Evolutionary conservation across 2,797 vertebrate species (phyloP).

Genomic region (Oreochromis mossambicus): DNA sequence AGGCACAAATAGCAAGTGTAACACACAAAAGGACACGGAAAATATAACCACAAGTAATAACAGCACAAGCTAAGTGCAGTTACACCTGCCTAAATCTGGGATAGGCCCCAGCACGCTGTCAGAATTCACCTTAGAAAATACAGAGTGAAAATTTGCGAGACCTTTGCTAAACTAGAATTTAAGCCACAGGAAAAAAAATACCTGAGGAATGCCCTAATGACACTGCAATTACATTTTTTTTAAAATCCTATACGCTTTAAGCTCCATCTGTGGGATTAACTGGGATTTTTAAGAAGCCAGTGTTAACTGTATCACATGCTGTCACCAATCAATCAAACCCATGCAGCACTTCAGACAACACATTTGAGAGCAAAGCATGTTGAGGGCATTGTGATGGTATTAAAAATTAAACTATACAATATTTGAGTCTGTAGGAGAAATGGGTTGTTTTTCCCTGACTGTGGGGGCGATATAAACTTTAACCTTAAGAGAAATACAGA

Average conservation of each 20-base stretch:
- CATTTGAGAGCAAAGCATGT: constrained; percentile 21
- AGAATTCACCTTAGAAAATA: not conserved
- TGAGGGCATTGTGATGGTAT: constrained; percentile 46
- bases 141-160: not conserved
- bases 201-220: not conserved
- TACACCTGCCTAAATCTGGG: not conserved
- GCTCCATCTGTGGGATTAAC: not conserved
- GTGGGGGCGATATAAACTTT: constrained; percentile 65
- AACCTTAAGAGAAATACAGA: constrained; percentile 58
- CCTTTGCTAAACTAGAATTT: not conserved
- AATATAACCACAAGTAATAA: constrained; percentile 34
- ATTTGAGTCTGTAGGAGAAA: constrained; percentile 57
- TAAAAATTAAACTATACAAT: constrained; percentile 42
- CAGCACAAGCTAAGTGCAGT: not conserved
- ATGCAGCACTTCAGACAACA: constrained; percentile 26
- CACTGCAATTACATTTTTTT: not conserved
- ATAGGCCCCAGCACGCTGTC: not conserved
- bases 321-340: not conserved
- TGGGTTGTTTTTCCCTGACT: constrained; percentile 61
- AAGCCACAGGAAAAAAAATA: not conserved
- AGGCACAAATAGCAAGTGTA: constrained; percentile 15
- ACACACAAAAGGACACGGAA: constrained; percentile 26
- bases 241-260: not conserved
- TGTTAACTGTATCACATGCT: not conserved
- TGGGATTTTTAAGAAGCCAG: not conserved